Evolutionary conservation across 2,888 invertebrate species (phyloP).

Genomic region (Ormia ochracea): DNA sequence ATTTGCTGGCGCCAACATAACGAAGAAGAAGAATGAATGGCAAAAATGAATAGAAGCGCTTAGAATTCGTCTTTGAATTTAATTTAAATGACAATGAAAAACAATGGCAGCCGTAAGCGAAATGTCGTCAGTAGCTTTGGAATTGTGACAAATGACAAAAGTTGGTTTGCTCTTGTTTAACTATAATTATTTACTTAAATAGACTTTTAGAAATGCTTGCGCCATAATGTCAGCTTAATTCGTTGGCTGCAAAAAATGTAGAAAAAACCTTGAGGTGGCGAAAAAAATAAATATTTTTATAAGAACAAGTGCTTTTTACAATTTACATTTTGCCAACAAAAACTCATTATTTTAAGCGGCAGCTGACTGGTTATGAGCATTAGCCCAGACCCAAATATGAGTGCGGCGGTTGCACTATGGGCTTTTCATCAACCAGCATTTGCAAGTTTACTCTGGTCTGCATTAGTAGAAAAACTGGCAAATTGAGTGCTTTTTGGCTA

Average conservation of each 20-base stretch:
- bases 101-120: not conserved
- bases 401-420: not conserved
- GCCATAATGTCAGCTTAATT: slow-evolving; percentile 11
- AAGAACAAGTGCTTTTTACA: not conserved
- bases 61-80: slow-evolving; percentile 34
- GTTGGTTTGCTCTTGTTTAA: slow-evolving; percentile 29
- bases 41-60: not conserved
- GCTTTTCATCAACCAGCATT: too few relatives aligned
- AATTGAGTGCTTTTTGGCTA: too few relatives aligned
- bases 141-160: slow-evolving; percentile 17
- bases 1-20: slow-evolving; percentile 17
- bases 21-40: not conserved
- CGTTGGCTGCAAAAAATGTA: not conserved
- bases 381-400: not conserved
- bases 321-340: not conserved
- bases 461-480: too few relatives aligned
- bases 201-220: not conserved
- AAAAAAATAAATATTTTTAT: slow-evolving; percentile 30
- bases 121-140: not conserved
- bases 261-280: slow-evolving; percentile 18
- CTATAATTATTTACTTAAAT: slow-evolving; percentile 16
- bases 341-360: not conserved
- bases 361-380: not conserved
- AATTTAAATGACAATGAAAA: slow-evolving; percentile 54
- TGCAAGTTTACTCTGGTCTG: too few relatives aligned